Evolutionary conservation across 2,113 vertebrate genomes (phyloP).

Genomic region (Cairina moschata): DNA sequence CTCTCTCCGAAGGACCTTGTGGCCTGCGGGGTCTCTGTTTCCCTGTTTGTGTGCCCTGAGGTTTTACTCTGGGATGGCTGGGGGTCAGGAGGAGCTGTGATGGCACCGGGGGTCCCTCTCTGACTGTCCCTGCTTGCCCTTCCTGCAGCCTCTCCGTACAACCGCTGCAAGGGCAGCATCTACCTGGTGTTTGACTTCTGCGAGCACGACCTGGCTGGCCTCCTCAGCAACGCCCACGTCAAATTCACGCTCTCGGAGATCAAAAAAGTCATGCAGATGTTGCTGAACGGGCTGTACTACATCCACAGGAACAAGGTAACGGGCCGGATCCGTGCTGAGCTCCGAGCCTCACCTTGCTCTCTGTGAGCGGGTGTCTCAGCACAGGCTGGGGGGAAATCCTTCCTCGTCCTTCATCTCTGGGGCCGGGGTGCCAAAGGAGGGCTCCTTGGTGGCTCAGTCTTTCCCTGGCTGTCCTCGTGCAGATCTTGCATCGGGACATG

Average conservation of each 20-base stretch:
- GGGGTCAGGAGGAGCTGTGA: background rate
- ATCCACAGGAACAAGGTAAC: slow-evolving; percentile 98
- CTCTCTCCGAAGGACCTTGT: background rate
- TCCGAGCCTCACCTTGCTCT: background rate
- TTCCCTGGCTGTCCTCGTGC: background rate
- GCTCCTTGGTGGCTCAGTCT: background rate
- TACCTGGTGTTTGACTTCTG: slow-evolving; percentile 99
- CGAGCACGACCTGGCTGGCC: slow-evolving; percentile 95
- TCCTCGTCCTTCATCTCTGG: background rate
- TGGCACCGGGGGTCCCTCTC: accelerated
- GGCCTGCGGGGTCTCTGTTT: background rate
- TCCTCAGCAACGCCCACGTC: slow-evolving; percentile 94
- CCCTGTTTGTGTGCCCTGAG: background rate
- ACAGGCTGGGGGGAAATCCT: background rate
- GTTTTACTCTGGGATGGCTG: background rate
- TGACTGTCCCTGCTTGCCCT: background rate
- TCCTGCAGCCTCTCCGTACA: slow-evolving; percentile 90
- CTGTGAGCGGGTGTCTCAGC: background rate
- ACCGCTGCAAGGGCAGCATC: slow-evolving; percentile 98
- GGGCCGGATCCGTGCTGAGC: background rate
- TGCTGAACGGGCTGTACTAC: slow-evolving; percentile 97
- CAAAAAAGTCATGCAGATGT: slow-evolving; percentile 99
- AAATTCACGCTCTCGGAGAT: slow-evolving; percentile 97
- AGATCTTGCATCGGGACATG: slow-evolving; percentile 99
- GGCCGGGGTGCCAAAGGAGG: background rate